A percentile compares a stretch with the other conserved stretches of the same genome.
These are phyloP conservation scores for Spodoptera litura DNA, from an alignment of 1,140 invertebrate genomes.

Conservation along the genomic window DNA sequence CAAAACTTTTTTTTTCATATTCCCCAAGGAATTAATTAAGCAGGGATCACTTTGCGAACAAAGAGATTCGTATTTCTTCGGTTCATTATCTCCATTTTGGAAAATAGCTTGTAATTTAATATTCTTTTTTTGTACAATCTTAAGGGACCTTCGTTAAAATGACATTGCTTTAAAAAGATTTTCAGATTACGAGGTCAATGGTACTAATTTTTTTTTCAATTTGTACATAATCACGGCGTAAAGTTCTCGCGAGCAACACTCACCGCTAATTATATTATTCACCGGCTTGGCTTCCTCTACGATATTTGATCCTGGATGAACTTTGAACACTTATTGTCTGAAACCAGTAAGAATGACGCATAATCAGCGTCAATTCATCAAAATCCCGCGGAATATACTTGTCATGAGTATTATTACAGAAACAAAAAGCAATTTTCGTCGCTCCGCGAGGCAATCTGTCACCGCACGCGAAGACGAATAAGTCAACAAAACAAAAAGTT, in stretches of 20 bases:
- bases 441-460: constrained; percentile 45
- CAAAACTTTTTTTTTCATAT: constrained; percentile 59
- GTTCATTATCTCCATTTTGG: constrained; percentile 49
- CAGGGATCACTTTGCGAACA: constrained; percentile 59
- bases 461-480: constrained; percentile 43
- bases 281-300: background rate
- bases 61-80: constrained; percentile 55
- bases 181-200: constrained; percentile 40
- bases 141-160: constrained; percentile 45
- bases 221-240: background rate
- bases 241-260: background rate
- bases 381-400: constrained; percentile 41
- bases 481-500: constrained; percentile 53
- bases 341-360: background rate
- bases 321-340: background rate
- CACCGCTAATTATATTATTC: background rate
- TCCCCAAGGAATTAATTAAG: constrained; percentile 63
- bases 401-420: constrained; percentile 47
- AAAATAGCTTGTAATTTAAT: constrained; percentile 49
- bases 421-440: constrained; percentile 49
- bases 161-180: constrained; percentile 45
- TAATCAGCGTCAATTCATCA: constrained; percentile 44
- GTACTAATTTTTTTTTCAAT: constrained; percentile 23
- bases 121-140: constrained; percentile 44
- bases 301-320: background rate